A percentile compares a stretch with the other conserved stretches of the same genome.
These are phyloP conservation scores for Tuta absoluta DNA, from an alignment of 2,888 invertebrate genomes.

Conservation along the genomic window DNA sequence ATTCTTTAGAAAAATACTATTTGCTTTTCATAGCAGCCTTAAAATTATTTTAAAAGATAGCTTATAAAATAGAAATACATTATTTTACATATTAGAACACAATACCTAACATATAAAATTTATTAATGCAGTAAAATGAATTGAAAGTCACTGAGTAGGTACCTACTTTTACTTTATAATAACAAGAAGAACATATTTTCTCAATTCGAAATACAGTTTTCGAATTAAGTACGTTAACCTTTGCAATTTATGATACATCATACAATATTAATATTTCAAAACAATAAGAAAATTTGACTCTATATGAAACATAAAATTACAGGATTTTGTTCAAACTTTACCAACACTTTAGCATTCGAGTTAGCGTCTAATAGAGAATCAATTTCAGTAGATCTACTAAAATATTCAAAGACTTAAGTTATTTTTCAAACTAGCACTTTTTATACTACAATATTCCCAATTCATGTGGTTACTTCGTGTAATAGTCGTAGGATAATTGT, in stretches of 20 bases:
- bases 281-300: too few species aligned
- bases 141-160: too few species aligned
- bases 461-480: not conserved
- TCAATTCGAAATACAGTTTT: too few species aligned
- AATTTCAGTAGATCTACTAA: too few species aligned
- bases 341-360: not conserved
- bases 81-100: not conserved
- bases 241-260: too few species aligned
- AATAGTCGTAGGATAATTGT: slow-evolving; percentile 16
- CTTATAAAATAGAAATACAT: not conserved
- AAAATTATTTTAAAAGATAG: not conserved
- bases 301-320: not conserved
- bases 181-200: too few species aligned
- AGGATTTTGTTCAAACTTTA: not conserved
- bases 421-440: not conserved
- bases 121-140: too few species aligned
- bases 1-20: not conserved
- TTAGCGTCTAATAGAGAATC: not conserved
- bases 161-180: too few species aligned
- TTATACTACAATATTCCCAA: not conserved
- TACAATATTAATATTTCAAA: too few species aligned
- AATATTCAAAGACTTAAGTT: not conserved
- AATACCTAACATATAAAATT: not conserved
- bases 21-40: not conserved
- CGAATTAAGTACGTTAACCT: too few species aligned